Percentiles rank a stretch among this genome's conserved stretches.
Evolutionary conservation across 2,797 vertebrate genomes (phyloP).

Genomic region (Ataeniobius toweri): DNA sequence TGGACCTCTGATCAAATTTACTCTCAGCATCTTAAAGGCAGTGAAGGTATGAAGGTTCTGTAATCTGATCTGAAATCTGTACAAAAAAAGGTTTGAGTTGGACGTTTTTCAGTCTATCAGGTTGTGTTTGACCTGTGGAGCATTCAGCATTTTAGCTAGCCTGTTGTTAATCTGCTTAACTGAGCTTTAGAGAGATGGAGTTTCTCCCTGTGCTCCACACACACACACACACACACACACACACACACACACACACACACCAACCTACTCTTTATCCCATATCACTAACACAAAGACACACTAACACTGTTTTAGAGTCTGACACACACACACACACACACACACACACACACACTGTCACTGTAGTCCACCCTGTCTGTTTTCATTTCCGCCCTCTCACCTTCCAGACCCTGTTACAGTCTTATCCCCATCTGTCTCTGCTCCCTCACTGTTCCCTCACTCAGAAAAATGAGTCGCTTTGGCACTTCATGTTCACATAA

Average conservation of each 20-base stretch:
- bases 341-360: constrained; percentile 23
- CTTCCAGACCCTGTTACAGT: constrained; percentile 55
- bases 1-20: constrained; percentile 34
- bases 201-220: constrained; percentile 47
- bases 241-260: constrained; percentile 41
- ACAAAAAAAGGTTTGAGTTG: constrained; percentile 11
- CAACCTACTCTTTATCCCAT: constrained; percentile 28
- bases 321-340: constrained; percentile 1
- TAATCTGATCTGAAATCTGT: constrained; percentile 58
- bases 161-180: constrained; percentile 74
- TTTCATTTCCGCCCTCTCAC: constrained; percentile 68
- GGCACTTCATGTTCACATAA: constrained; percentile 7
- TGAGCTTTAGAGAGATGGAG: constrained; percentile 65
- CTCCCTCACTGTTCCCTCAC: constrained; percentile 20
- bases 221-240: constrained; percentile 31
- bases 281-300: constrained; percentile 34
- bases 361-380: constrained; percentile 36
- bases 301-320: constrained; percentile 17
- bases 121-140: constrained; percentile 58
- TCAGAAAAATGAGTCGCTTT: constrained; percentile 15
- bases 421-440: constrained; percentile 63
- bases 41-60: constrained; percentile 18
- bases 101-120: constrained; percentile 51
- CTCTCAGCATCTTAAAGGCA: constrained; percentile 11
- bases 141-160: constrained; percentile 64